Evolutionary conservation across 2,888 invertebrate species (phyloP).

Genomic region (Nowickia ferox): DNA sequence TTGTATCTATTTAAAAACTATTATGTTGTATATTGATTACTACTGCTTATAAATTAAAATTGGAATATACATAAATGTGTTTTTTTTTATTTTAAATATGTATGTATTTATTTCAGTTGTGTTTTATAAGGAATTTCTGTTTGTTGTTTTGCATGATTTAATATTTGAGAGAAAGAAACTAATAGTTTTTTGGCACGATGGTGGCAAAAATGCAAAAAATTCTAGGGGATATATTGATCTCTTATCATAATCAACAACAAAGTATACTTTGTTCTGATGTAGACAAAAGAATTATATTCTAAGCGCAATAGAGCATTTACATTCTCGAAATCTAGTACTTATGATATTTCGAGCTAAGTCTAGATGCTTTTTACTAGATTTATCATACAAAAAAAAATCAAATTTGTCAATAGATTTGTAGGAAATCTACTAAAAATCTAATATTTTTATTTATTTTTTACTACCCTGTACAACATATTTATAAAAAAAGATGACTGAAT

Average conservation of each 20-base stretch:
- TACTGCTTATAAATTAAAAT: slow-evolving; percentile 49
- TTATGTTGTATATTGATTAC: background rate
- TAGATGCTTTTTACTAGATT: too few species aligned
- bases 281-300: too few species aligned
- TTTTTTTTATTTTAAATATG: background rate
- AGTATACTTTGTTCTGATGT: too few species aligned
- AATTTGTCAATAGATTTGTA: too few species aligned
- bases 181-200: slow-evolving; percentile 23
- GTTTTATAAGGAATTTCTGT: slow-evolving; percentile 42
- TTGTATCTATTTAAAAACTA: slow-evolving; percentile 23
- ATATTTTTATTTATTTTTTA: too few species aligned
- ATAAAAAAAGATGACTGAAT: too few species aligned
- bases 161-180: background rate
- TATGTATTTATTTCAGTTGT: background rate
- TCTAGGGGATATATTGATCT: background rate
- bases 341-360: too few species aligned
- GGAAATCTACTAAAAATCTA: too few species aligned
- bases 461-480: too few species aligned
- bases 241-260: background rate
- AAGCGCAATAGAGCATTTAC: too few species aligned
- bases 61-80: slow-evolving; percentile 5
- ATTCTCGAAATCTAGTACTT: too few species aligned
- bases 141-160: slow-evolving; percentile 64
- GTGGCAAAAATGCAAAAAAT: background rate
- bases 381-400: too few species aligned